Evolutionary conservation across 2,797 vertebrate species (phyloP).

Genomic region (Anolis apletophallus): DNA sequence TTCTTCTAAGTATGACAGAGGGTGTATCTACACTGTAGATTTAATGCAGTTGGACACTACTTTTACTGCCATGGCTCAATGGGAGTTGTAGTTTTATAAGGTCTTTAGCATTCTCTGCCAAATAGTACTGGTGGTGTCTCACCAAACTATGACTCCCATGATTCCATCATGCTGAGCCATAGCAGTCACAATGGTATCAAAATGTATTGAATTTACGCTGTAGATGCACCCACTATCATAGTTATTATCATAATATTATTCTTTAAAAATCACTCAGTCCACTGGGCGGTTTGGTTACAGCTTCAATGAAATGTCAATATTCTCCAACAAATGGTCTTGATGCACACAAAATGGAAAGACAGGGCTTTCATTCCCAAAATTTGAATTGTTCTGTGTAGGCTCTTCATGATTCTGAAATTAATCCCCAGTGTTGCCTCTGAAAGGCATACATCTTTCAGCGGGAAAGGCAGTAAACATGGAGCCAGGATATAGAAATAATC

Average conservation of each 20-base stretch:
- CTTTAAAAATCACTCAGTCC: neutral
- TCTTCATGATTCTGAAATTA: conserved; percentile 65
- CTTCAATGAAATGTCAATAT: neutral
- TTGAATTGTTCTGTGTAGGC: conserved; percentile 49
- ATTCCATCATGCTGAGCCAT: too few species aligned
- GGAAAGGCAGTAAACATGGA: conserved; percentile 78
- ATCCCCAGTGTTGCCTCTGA: conserved; percentile 72
- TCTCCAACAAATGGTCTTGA: neutral
- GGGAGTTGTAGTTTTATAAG: too few species aligned
- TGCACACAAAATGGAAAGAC: conserved; percentile 6
- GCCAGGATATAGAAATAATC: conserved; percentile 78
- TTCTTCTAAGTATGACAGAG: neutral
- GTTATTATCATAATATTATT: neutral
- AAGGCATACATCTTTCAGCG: conserved; percentile 73
- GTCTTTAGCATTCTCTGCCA: too few species aligned
- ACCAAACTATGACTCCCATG: too few species aligned
- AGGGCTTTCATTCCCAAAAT: conserved; percentile 48
- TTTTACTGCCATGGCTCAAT: too few species aligned
- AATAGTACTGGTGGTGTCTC: too few species aligned
- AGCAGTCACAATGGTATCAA: too few species aligned
- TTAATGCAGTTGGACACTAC: too few species aligned
- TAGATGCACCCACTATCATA: too few species aligned
- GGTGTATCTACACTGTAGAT: too few species aligned
- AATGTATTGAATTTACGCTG: too few species aligned
- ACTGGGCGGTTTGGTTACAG: neutral